Evolutionary conservation across 1,140 invertebrate species (phyloP).

Genomic region (Penaeus vannamei): DNA sequence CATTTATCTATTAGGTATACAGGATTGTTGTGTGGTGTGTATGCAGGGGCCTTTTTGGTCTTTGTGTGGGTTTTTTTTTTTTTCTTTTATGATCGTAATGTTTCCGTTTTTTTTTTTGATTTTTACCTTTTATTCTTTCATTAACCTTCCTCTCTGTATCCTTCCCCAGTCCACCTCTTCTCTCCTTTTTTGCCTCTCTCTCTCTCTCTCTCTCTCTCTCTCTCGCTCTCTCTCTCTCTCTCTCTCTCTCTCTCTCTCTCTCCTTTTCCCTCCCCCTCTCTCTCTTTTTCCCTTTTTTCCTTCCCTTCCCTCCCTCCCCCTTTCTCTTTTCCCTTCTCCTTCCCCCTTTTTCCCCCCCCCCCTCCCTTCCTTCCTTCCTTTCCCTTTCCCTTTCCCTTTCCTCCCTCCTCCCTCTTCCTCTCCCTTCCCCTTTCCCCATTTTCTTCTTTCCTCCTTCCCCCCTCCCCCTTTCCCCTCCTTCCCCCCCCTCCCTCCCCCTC

Average conservation of each 20-base stretch:
- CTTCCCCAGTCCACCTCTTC: not conserved
- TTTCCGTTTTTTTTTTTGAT: not conserved
- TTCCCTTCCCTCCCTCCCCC: no score
- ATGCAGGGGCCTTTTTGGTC: no score
- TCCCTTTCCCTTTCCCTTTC: not conserved
- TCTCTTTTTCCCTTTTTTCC: conserved; percentile 12
- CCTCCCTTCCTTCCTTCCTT: not conserved
- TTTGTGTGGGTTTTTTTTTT: not conserved
- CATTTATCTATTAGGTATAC: not conserved
- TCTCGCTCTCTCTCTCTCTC: no score
- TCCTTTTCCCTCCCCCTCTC: conserved; percentile 10
- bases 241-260: conserved; percentile 11
- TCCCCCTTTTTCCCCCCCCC: not conserved
- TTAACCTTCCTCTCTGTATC: not conserved
- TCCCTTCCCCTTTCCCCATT: conserved; percentile 1
- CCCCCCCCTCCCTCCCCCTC: not conserved
- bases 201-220: conserved; percentile 11
- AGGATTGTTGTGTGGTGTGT: no score
- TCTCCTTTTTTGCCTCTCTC: not conserved
- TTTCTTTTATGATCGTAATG: not conserved
- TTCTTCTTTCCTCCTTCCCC: conserved; percentile 1
- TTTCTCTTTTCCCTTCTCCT: not conserved
- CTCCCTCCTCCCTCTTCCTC: conserved; percentile 1
- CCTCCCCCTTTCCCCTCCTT: conserved; percentile 9
- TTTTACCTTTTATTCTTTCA: not conserved